These are phyloP conservation scores for Apis cerana DNA, from an alignment of 1,140 invertebrate genomes.

Conservation along the genomic window DNA sequence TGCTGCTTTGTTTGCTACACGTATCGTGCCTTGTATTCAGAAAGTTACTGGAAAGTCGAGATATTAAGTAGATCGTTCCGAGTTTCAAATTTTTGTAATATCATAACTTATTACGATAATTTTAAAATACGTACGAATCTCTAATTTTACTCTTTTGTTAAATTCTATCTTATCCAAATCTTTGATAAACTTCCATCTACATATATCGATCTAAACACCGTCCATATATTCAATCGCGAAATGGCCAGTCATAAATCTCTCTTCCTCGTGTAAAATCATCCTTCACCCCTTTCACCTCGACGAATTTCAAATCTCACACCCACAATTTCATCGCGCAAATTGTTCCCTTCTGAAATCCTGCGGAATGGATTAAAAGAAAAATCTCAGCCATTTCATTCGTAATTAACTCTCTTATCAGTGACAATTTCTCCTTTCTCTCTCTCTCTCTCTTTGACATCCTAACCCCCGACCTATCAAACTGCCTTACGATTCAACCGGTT, in stretches of 20 bases:
- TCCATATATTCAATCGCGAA: not conserved
- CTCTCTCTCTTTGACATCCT: not conserved
- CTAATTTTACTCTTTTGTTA: no score
- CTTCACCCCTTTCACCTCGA: not conserved
- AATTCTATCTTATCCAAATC: no score
- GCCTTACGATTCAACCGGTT: not conserved
- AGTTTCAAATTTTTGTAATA: no score
- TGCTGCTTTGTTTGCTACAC: not conserved
- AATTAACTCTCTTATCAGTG: constrained; percentile 21
- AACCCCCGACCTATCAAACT: constrained; percentile 1
- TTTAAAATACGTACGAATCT: no score
- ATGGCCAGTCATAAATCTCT: not conserved
- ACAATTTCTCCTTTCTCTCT: not conserved
- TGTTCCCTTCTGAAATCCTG: not conserved
- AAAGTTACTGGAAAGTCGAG: not conserved
- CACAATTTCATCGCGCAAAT: not conserved
- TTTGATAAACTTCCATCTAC: not conserved
- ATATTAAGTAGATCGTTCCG: not conserved
- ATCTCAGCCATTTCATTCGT: not conserved
- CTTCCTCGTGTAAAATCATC: not conserved
- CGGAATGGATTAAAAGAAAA: not conserved
- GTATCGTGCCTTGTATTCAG: not conserved
- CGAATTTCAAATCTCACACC: not conserved
- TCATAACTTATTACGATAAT: no score
- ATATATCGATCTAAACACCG: not conserved